phyloP scores from a whole-genome alignment of 2,888 invertebrate genomes.

The Drosophila macrospina region DNA sequence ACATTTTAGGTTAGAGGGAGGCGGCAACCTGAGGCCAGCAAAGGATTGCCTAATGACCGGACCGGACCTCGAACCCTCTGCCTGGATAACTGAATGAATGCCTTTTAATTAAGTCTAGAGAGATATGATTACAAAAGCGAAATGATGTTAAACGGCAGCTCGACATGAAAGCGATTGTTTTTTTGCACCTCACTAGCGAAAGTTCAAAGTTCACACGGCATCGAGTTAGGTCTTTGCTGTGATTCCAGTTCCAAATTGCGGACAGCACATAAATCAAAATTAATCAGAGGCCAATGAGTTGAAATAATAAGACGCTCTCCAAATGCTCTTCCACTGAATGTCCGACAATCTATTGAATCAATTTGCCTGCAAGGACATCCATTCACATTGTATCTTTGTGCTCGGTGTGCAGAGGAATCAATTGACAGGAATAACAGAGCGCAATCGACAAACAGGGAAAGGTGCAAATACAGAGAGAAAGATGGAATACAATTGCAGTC shows the following conservation, averaged over 20 bases:
- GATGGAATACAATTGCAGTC: conserved; percentile 10
- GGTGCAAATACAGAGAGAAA: conserved; percentile 11
- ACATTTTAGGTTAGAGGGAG: conserved; percentile 34
- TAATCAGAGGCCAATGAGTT: conserved; percentile 16
- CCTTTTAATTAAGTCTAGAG: conserved; percentile 52
- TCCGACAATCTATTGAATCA: conserved; percentile 30
- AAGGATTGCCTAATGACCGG: conserved; percentile 49
- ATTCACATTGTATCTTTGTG: conserved; percentile 15
- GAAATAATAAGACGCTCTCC: conserved; percentile 18
- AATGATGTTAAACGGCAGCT: conserved; percentile 41
- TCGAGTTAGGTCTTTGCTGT: neutral
- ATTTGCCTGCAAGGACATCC: conserved; percentile 36
- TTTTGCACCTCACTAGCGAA: conserved; percentile 20
- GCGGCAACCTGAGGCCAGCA: conserved; percentile 11
- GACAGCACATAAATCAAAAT: conserved; percentile 44
- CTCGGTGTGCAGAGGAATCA: conserved; percentile 38
- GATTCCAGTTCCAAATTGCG: conserved; percentile 11
- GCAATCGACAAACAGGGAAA: conserved; percentile 16
- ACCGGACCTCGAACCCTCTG: neutral
- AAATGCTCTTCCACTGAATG: neutral
- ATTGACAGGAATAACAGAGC: conserved; percentile 47
- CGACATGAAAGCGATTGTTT: conserved; percentile 49
- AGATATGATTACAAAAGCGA: conserved; percentile 54
- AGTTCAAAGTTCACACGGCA: conserved; percentile 59
- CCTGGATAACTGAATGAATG: conserved; percentile 25